phyloP scores from a whole-genome alignment of 2,888 invertebrate species.

The Brachycybe producta region DNA sequence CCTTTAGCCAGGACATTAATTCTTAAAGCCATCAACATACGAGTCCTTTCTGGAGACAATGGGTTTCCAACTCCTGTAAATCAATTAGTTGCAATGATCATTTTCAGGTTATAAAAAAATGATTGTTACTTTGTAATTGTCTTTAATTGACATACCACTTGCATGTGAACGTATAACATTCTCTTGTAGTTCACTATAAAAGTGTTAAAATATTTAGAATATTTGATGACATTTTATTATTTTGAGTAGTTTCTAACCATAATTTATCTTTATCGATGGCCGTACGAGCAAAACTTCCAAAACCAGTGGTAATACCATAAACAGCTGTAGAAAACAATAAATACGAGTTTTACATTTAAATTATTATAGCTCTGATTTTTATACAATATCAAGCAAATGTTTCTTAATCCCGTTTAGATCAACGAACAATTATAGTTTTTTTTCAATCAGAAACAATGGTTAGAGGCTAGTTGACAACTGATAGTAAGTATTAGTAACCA shows the following conservation, averaged over 20 bases:
- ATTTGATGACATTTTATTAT: not conserved
- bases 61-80: conserved; percentile 46
- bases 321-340: conserved; percentile 36
- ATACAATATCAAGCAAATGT: too few relatives aligned
- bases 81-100: too few relatives aligned
- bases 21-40: conserved; percentile 48
- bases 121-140: not conserved
- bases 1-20: conserved; percentile 56
- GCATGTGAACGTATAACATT: conserved; percentile 52
- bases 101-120: not conserved
- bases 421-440: too few relatives aligned
- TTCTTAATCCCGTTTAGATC: too few relatives aligned
- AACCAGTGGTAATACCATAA: conserved; percentile 52
- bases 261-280: conserved; percentile 44
- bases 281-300: conserved; percentile 49
- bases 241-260: conserved; percentile 33
- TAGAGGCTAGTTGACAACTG: too few relatives aligned
- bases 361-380: too few relatives aligned
- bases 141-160: conserved; percentile 33
- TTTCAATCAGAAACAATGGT: too few relatives aligned
- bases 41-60: conserved; percentile 43
- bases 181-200: conserved; percentile 44
- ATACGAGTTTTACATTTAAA: not conserved
- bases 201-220: conserved; percentile 13
- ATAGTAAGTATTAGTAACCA: too few relatives aligned